Evolutionary conservation across 2,113 vertebrate species (phyloP), one percentile per base, ranked within the genome.

Genomic region (Mus pahari): DNA sequence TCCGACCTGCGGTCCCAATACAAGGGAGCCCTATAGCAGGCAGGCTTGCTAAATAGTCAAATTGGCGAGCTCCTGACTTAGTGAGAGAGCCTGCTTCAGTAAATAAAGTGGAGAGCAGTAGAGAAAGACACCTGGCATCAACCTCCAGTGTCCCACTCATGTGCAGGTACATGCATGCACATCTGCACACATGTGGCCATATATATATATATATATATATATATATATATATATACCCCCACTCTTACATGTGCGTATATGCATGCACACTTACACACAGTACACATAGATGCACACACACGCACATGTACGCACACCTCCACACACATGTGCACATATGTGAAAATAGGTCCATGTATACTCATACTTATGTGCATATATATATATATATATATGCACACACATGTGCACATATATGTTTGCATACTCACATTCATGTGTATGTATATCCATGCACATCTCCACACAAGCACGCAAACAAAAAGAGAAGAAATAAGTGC

Each of bases 241-340:
- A 73, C 70, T 19, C 53, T 53, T 13, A 24, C 39, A 75, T 22
- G 22, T 24, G 6, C 42, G 28, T 60, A 60, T 36, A 19, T 50
- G 3, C 75, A 55, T 36, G 33, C 7, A 77, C 31, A 55, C 33
- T 2, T 16, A 50, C 50, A 55, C 48, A 48, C 48, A 48, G 48
- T 48, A 48, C 50, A 55, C 22, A 74, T 74, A 11, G 10, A 74
- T 28, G 3, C 3, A 19, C 5, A 3, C 1, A 2, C 33, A 17
- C 16, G 19, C 16, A n/a, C 36, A 19, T 19, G 12, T n/a, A n/a
- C n/a, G n/a, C 3, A 19, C 5, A 3, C 1, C 4, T 7, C 4
- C 33, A 17, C 16, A n/a, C 16, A n/a, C 36, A 19, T 19, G 12
- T n/a, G n/a, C 17, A 33, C 17, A 39, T 11, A 22, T 42, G 36